Base-by-base conservation (phyloP, 1,140 invertebrate genomes). In the Microplitis mediator region DNA sequence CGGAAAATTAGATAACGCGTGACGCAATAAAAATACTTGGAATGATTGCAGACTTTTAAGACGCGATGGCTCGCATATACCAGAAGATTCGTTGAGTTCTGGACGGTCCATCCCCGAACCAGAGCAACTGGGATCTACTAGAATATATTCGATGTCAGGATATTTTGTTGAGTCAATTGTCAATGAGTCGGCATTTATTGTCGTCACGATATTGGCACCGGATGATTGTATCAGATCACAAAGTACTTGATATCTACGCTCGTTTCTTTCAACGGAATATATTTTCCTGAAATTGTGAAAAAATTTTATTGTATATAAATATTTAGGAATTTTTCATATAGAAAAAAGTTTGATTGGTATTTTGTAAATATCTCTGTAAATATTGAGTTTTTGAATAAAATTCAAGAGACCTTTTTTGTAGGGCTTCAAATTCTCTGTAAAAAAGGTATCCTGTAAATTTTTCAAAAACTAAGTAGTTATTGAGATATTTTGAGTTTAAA, bases 101-200 rank as follows among this genome's bases (percentile, higher is more conserved):
- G 90, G 73, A 64, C 92, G 88, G 74, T 90, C 89, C 82, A 93
- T 93, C 50, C 98, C 98, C 86, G 95, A 96, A 51, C 97, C 97
- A 72, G 95, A 96, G 87, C 97, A 99, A 71, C 95, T 96, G 4
- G 97, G 97, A 89, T 99, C 98, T 0, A 99, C 91, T 23, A 99
- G 85, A 76, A 98, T 94, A 80, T 96, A 97, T 84, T 96, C 91
- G 0, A 98, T 93, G 80, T 93, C 87, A 31, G 90, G 88, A 82
- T 90, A 93, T 13, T 91, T 85, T 0, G 86, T 82, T 32, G 89
- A 82, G 71, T 91, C 87, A 8, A 95, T 85, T 39, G 86, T 89
- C 13, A 95, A 86, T 60, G 93, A 92, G 88, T 98, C 96, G 64
- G 85, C 88, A 79, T 92, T 87, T 1, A 93, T 83, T 8, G 91